A percentile compares a stretch with the other conserved stretches of the same genome.
Evolutionary conservation across 2,888 invertebrate species (phyloP).

Genomic region (Apoderus coryli): DNA sequence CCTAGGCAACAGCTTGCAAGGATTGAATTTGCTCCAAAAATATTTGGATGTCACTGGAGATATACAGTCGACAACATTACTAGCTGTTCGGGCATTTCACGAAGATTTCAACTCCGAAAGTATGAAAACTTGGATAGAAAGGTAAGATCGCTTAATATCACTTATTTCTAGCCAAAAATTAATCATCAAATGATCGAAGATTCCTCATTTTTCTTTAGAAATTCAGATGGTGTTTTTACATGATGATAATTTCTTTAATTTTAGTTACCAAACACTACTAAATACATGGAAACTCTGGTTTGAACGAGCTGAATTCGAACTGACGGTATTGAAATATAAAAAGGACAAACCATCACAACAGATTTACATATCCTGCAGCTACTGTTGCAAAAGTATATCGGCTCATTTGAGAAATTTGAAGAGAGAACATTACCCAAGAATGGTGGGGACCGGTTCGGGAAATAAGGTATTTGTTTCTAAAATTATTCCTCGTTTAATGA

Average conservation of each 20-base stretch:
- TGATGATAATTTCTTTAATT: no score
- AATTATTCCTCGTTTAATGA: no score
- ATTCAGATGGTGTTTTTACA: no score
- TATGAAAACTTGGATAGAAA: slow-evolving; percentile 54
- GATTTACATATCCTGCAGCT: slow-evolving; percentile 80
- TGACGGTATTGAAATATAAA: slow-evolving; percentile 48
- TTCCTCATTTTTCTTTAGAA: no score
- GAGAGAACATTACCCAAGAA: slow-evolving; percentile 40
- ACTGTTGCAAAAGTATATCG: slow-evolving; percentile 87
- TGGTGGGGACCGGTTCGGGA: slow-evolving; percentile 47
- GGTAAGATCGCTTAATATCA: no score
- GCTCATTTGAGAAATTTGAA: slow-evolving; percentile 50
- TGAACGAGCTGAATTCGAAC: slow-evolving; percentile 79
- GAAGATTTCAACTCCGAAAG: slow-evolving; percentile 48
- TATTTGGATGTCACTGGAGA: slow-evolving; percentile 80
- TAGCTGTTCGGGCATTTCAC: slow-evolving; percentile 64
- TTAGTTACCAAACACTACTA: slow-evolving; percentile 67
- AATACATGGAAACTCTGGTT: slow-evolving; percentile 88
- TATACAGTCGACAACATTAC: slow-evolving; percentile 78
- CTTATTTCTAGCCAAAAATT: slow-evolving; percentile 6
- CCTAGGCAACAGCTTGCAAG: slow-evolving; percentile 59
- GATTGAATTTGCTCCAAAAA: slow-evolving; percentile 66
- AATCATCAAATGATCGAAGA: no score
- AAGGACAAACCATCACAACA: slow-evolving; percentile 44
- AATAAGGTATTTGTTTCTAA: no score